Base-by-base conservation (phyloP, 2,888 invertebrate species). In the Trypoxylon attenuatum region DNA sequence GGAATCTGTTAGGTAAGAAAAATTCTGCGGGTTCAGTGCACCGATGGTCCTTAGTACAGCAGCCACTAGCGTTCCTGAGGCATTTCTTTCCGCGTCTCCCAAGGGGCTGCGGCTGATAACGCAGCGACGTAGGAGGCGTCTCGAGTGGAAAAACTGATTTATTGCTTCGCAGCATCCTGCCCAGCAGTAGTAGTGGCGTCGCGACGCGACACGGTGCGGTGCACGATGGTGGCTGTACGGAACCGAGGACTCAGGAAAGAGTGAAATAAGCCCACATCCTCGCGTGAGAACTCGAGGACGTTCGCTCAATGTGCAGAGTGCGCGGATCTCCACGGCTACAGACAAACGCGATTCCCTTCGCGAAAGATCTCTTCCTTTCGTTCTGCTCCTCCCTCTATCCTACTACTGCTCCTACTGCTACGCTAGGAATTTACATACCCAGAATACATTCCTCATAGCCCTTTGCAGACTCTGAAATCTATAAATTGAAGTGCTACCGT, bases 121-220 rank as follows among this genome's bases (percentile, higher is more conserved):
- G 73, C 60, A 58, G 58, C 56, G 60, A 58, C 53, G 60, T 64
- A 51, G 52, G 64, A 51, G 66, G 62, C 69, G 66, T 70, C 67
- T 64, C 67, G 68, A 65, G 66, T 71, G 67, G 69, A 69, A 71
- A 71, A 75, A 75, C 74, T 75, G 74, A 75, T 75, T 75, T 75
- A 74, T 75, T 71, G 74, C 69, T 55, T 52, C 66, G 73, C 38
- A 55, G 68, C 59, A 50, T 55, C 57, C 50, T 55, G 55, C 23
- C 55, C 67, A 47, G 13, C 45, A 33, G n/a, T n/a, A n/a, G n/a
- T n/a, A n/a, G n/a, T n/a, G n/a, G n/a, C n/a, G n/a, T n/a, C n/a
- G n/a, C n/a, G n/a, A n/a, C n/a, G n/a, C n/a, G n/a, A n/a, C n/a
- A n/a, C n/a, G n/a, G n/a, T n/a, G n/a, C n/a, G n/a, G n/a, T n/a